These are phyloP conservation scores for Drosophila flavopinicola DNA, from an alignment of 2,888 invertebrate species.

Conservation along the genomic window DNA sequence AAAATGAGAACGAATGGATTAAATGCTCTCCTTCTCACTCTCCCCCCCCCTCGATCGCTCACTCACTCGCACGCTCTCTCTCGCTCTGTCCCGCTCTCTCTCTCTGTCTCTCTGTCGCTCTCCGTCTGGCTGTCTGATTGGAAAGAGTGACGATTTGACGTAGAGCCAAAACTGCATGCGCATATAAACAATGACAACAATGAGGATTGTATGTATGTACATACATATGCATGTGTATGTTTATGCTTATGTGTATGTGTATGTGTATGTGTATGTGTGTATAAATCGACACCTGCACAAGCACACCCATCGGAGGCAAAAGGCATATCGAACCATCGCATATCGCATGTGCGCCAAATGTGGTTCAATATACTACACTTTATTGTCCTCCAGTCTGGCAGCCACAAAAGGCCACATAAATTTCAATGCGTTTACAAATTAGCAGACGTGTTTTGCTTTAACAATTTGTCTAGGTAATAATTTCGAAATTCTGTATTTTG, in stretches of 20 bases:
- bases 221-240: slow-evolving; percentile 6
- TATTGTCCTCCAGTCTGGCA: slow-evolving; percentile 21
- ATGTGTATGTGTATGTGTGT: not conserved
- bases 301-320: not conserved
- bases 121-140: slow-evolving; percentile 7
- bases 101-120: slow-evolving; percentile 1
- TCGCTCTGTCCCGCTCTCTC: not conserved
- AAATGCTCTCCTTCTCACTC: slow-evolving; percentile 3
- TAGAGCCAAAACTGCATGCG: slow-evolving; percentile 21
- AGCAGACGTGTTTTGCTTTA: slow-evolving; percentile 38
- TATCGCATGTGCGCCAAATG: slow-evolving; percentile 14
- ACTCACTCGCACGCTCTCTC: not conserved
- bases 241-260: slow-evolving; percentile 12
- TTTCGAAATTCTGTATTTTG: slow-evolving; percentile 1
- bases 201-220: slow-evolving; percentile 3
- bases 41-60: too few relatives aligned
- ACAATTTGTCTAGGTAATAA: slow-evolving; percentile 10
- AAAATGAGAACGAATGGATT: slow-evolving; percentile 31
- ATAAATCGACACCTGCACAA: slow-evolving; percentile 48
- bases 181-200: slow-evolving; percentile 13
- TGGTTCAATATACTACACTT: slow-evolving; percentile 35
- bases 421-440: slow-evolving; percentile 20
- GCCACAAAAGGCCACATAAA: slow-evolving; percentile 21
- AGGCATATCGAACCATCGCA: slow-evolving; percentile 1
- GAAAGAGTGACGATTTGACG: slow-evolving; percentile 26